These are phyloP conservation scores for Alosa alosa DNA, from an alignment of 2,113 vertebrate genomes.

Conservation along the genomic window DNA sequence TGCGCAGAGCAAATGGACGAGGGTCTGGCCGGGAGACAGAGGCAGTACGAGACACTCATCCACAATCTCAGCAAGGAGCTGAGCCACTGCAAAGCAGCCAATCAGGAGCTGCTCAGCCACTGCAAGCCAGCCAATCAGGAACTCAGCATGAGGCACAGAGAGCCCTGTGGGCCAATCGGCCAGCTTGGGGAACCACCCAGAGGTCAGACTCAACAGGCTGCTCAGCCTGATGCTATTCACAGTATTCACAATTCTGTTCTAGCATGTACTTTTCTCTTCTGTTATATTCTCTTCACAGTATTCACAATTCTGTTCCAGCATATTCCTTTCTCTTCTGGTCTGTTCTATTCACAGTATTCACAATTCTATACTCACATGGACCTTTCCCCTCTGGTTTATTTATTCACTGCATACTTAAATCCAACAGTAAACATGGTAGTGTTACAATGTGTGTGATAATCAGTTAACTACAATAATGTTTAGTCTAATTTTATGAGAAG, in stretches of 20 bases:
- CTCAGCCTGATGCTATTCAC: neutral
- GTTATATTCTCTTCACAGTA: neutral
- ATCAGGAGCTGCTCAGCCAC: constrained; percentile 83
- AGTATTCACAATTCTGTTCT: neutral
- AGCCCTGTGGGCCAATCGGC: constrained; percentile 28
- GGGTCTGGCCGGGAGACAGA: constrained; percentile 82
- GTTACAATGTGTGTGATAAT: too few species aligned
- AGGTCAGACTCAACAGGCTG: neutral
- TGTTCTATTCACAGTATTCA: neutral
- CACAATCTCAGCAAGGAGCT: constrained; percentile 86
- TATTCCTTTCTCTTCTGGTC: neutral
- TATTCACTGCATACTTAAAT: too few species aligned
- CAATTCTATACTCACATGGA: too few species aligned
- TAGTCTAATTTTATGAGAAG: too few species aligned
- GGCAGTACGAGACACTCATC: constrained; percentile 87
- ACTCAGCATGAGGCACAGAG: constrained; percentile 76
- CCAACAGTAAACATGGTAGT: too few species aligned
- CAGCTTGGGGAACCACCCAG: neutral
- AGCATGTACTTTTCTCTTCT: neutral
- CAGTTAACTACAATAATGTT: too few species aligned
- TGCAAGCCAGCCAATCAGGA: constrained; percentile 83
- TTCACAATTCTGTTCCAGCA: too few species aligned
- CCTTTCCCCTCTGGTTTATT: too few species aligned
- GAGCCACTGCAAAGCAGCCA: constrained; percentile 75
- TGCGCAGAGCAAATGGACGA: constrained; percentile 87